Conservation (phyloP, 2,113 vertebrate species). For the Heloderma charlesbogerti region DNA sequence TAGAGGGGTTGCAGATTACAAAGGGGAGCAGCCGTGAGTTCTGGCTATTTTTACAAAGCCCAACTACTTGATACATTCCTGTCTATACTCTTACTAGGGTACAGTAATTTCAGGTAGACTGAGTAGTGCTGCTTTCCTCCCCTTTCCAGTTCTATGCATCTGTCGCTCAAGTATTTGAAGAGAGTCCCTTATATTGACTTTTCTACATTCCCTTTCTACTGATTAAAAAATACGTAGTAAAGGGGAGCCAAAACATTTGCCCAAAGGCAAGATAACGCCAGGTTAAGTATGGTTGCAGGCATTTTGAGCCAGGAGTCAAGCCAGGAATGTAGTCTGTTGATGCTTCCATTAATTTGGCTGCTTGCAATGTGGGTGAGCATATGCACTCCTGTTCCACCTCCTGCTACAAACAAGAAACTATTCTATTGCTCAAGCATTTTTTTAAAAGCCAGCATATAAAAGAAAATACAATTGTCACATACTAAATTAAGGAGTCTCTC, state of each 20-base stretch:
- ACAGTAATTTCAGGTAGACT: not conserved
- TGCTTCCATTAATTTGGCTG: not conserved
- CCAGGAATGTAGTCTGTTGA: not conserved
- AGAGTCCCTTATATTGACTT: no score
- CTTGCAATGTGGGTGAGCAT: not conserved
- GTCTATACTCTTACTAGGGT: not conserved
- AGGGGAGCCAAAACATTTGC: not conserved
- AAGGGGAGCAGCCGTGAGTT: not conserved
- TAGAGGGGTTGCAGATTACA: not conserved
- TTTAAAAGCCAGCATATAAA: slow-evolving; percentile 1
- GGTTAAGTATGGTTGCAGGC: not conserved
- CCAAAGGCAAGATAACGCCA: not conserved
- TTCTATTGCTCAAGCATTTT: no score
- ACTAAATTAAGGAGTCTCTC: not conserved
- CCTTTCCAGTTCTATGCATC: not conserved
- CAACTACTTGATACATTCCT: not conserved
- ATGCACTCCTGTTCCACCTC: not conserved
- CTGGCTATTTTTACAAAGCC: not conserved
- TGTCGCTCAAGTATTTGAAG: not conserved
- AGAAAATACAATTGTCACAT: slow-evolving; percentile 6
- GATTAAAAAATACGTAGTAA: not conserved
- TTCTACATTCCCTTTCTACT: not conserved
- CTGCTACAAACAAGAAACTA: not conserved
- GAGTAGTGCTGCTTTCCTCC: not conserved
- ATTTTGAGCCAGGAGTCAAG: not conserved